A percentile compares a stretch with the other conserved stretches of the same genome.
Evolutionary conservation across 2,888 invertebrate genomes (phyloP).

Genomic region (Dicyrtomina minuta): DNA sequence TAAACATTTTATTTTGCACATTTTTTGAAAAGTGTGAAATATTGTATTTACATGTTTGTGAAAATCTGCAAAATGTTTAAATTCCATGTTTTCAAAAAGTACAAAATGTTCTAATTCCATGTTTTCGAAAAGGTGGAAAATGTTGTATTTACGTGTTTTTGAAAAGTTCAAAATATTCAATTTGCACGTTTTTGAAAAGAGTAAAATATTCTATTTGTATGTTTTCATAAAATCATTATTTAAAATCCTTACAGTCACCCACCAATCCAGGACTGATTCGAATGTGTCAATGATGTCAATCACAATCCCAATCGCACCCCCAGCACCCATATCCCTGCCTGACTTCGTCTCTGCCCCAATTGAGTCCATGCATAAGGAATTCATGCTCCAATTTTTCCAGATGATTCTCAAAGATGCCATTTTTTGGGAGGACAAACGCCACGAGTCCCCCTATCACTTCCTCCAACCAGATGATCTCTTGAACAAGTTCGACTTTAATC

Average conservation of each 20-base stretch:
- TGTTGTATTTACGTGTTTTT: too few relatives aligned
- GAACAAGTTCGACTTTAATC: conserved; percentile 6
- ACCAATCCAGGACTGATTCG: neutral
- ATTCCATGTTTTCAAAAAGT: too few relatives aligned
- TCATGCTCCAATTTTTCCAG: neutral
- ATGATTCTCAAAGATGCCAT: neutral
- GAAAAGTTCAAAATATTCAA: too few relatives aligned
- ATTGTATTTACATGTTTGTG: too few relatives aligned
- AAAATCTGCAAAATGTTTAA: too few relatives aligned
- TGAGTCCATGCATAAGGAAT: conserved; percentile 3
- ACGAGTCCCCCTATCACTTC: neutral
- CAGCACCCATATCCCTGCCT: neutral
- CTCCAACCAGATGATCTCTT: neutral
- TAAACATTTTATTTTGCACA: too few relatives aligned
- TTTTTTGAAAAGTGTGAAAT: too few relatives aligned
- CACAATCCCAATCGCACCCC: neutral
- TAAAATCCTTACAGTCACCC: neutral
- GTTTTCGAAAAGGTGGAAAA: too few relatives aligned
- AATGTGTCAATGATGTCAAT: neutral
- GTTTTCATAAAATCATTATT: too few relatives aligned
- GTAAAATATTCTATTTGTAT: too few relatives aligned
- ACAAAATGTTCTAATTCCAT: too few relatives aligned
- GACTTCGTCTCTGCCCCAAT: conserved; percentile 27
- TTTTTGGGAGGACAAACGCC: conserved; percentile 1
- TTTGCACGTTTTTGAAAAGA: too few relatives aligned